phyloP scores from a whole-genome alignment of 35 echinoderm and acorn worm species.

The Anneissia japonica region DNA sequence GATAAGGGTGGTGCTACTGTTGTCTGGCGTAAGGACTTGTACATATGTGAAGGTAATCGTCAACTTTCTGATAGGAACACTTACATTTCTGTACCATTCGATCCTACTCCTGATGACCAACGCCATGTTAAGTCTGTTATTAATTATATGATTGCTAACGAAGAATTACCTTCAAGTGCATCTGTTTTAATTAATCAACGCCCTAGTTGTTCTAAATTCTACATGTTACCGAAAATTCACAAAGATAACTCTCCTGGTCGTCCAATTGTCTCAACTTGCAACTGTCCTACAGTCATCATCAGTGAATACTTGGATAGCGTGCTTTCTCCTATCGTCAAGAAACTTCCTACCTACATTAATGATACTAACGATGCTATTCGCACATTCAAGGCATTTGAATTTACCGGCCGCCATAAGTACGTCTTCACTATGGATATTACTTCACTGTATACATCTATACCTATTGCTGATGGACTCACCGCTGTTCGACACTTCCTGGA shows the following conservation, averaged over 20 bases:
- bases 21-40: background rate
- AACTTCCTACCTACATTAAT: background rate
- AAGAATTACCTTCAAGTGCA: background rate
- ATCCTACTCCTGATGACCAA: conserved; percentile 4
- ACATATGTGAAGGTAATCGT: conserved; percentile 10
- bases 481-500: too few relatives aligned
- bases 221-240: conserved; percentile 30
- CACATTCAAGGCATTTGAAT: background rate
- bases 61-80: background rate
- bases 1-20: conserved; percentile 8
- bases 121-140: background rate
- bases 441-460: too few relatives aligned
- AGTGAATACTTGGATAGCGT: background rate
- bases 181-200: too few relatives aligned
- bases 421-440: too few relatives aligned
- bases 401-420: too few relatives aligned
- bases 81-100: background rate
- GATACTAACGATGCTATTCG: background rate
- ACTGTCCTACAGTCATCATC: conserved; percentile 17
- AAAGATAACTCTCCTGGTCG: conserved; percentile 5
- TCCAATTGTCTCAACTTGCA: conserved; percentile 12
- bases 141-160: background rate
- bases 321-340: conserved; percentile 1
- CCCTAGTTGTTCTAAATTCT: too few relatives aligned
- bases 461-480: too few relatives aligned